A percentile compares a stretch with the other conserved stretches of the same genome.
Conservation (phyloP, 2,888 invertebrate species). For the Chelonus formosanus region DNA sequence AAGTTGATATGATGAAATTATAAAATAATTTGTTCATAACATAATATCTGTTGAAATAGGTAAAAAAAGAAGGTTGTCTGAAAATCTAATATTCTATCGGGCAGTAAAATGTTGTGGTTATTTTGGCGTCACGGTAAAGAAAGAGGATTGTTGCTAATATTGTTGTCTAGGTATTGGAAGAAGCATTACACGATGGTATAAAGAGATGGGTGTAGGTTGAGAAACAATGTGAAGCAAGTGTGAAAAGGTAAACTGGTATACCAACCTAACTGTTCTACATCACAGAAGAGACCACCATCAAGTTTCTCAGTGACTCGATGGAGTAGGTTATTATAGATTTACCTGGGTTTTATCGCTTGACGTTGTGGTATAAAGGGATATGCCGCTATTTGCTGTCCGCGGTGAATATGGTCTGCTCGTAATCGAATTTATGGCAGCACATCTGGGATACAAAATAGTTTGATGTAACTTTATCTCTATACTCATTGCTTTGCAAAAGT, state of each 20-base stretch:
- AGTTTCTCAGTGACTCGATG: neutral
- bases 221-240: no score
- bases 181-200: neutral
- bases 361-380: conserved; percentile 5
- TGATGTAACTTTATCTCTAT: conserved; percentile 26
- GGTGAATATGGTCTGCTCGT: conserved; percentile 32
- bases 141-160: conserved; percentile 35
- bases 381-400: conserved; percentile 17
- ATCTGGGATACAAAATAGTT: conserved; percentile 27
- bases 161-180: conserved; percentile 29
- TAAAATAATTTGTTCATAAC: no score
- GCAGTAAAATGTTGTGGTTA: conserved; percentile 36
- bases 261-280: no score
- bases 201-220: no score
- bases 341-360: conserved; percentile 16
- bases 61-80: no score
- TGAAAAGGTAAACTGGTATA: no score
- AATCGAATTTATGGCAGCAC: conserved; percentile 37
- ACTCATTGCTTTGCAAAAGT: neutral
- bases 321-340: conserved; percentile 18
- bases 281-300: neutral
- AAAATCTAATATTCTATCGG: conserved; percentile 41
- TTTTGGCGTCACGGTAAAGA: conserved; percentile 36
- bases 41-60: no score
- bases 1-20: no score